phyloP scores from a whole-genome alignment of 2,888 invertebrate species.

The Thelaira solivaga region DNA sequence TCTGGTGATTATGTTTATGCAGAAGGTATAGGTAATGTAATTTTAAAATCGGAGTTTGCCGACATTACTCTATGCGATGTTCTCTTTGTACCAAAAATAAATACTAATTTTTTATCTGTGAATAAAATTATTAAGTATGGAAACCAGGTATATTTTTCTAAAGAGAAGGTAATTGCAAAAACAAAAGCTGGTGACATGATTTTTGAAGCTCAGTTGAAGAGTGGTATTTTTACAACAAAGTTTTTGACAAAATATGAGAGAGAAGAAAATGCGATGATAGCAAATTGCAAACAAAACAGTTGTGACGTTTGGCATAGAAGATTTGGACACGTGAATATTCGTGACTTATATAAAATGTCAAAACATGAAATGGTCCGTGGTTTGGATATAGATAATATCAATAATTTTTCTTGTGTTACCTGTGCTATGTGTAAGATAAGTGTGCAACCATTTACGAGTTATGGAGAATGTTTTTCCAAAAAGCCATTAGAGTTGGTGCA shows the following conservation, averaged over 20 bases:
- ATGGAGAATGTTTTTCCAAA: too few species aligned
- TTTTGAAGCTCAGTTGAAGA: neutral
- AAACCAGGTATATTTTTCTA: conserved; percentile 23
- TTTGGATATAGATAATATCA: too few species aligned
- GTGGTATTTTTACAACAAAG: conserved; percentile 1
- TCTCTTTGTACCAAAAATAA: conserved; percentile 39
- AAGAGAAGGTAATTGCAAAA: neutral
- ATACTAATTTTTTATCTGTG: conserved; percentile 42
- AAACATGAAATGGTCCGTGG: too few species aligned
- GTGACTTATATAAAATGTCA: too few species aligned
- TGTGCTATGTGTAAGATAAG: too few species aligned
- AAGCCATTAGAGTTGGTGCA: too few species aligned
- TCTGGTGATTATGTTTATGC: conserved; percentile 27
- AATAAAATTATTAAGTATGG: conserved; percentile 41
- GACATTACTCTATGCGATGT: conserved; percentile 36
- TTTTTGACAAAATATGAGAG: neutral
- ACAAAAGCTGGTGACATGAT: conserved; percentile 24
- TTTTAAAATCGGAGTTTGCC: conserved; percentile 24
- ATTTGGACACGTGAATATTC: too few species aligned
- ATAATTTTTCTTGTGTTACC: too few species aligned
- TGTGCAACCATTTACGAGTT: too few species aligned
- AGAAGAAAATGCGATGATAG: conserved; percentile 7
- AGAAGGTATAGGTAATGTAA: conserved; percentile 44
- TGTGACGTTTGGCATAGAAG: too few species aligned
- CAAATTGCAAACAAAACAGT: too few species aligned